Evolutionary conservation across 2,888 invertebrate genomes (phyloP).

Genomic region (Rhingia campestris): DNA sequence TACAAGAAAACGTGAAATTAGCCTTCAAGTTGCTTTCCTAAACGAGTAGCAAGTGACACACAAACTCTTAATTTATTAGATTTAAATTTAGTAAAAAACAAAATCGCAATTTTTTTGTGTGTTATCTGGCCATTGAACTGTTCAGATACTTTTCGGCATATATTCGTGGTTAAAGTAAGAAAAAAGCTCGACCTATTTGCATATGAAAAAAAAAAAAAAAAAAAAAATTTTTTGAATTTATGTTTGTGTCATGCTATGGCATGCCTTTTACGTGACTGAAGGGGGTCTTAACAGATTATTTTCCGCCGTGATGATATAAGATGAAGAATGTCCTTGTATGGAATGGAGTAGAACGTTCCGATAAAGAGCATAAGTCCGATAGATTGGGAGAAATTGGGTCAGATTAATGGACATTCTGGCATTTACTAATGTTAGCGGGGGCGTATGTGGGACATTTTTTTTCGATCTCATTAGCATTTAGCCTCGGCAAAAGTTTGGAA

Average conservation of each 20-base stretch:
- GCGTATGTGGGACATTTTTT: slow-evolving; percentile 34
- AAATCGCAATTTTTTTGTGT: slow-evolving; percentile 32
- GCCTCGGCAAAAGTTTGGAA: slow-evolving; percentile 28
- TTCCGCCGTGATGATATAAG: slow-evolving; percentile 15
- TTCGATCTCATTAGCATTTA: slow-evolving; percentile 12
- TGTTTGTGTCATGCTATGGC: slow-evolving; percentile 62
- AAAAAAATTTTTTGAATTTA: slow-evolving; percentile 24
- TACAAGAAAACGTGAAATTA: slow-evolving; percentile 34
- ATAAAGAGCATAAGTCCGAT: slow-evolving; percentile 31
- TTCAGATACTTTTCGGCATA: slow-evolving; percentile 26
- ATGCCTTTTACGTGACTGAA: slow-evolving; percentile 57
- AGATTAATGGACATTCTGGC: slow-evolving; percentile 24
- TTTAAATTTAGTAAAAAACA: slow-evolving; percentile 19
- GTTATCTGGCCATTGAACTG: slow-evolving; percentile 61
- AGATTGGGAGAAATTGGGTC: slow-evolving; percentile 22
- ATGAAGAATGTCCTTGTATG: slow-evolving; percentile 24
- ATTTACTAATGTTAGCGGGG: background rate
- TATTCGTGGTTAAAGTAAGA: slow-evolving; percentile 19
- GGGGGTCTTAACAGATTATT: slow-evolving; percentile 41
- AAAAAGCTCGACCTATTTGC: slow-evolving; percentile 39
- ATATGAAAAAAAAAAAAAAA: slow-evolving; percentile 50
- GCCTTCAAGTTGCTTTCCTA: slow-evolving; percentile 26
- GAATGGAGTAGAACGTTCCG: slow-evolving; percentile 21
- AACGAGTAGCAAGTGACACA: slow-evolving; percentile 36
- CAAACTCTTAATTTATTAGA: slow-evolving; percentile 51